Evolutionary conservation across 2,888 invertebrate genomes (phyloP).

Genomic region (Pachymerium ferrugineum): DNA sequence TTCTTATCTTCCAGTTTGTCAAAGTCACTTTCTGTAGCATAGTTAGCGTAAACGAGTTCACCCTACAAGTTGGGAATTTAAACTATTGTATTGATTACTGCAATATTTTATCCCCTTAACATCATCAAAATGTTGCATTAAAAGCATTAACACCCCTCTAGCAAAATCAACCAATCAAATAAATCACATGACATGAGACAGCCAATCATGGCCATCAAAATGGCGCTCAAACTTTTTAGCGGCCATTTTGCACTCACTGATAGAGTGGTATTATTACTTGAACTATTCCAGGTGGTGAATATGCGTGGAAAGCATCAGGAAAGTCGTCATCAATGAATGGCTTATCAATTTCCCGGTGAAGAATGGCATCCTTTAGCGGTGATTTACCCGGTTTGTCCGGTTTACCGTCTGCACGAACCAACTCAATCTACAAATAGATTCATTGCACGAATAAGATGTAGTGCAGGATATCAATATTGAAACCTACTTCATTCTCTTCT

Average conservation of each 20-base stretch:
- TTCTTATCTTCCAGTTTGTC: conserved; percentile 41
- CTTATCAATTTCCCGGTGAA: neutral
- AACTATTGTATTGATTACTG: neutral
- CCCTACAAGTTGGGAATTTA: conserved; percentile 37
- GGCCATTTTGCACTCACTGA: too few relatives aligned
- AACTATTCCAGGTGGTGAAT: neutral
- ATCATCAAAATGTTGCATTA: too few relatives aligned
- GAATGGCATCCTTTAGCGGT: neutral
- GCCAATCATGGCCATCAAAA: too few relatives aligned
- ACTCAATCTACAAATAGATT: neutral
- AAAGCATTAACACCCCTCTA: too few relatives aligned
- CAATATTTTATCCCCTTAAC: too few relatives aligned
- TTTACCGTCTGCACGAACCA: neutral
- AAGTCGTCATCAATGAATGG: neutral
- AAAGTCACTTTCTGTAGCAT: conserved; percentile 49
- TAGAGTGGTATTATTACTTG: neutral
- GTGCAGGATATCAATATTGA: neutral
- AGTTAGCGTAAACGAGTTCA: conserved; percentile 48
- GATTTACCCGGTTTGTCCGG: too few relatives aligned
- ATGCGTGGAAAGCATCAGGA: neutral
- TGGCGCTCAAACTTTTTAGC: neutral
- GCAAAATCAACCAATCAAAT: too few relatives aligned
- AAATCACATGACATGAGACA: too few relatives aligned
- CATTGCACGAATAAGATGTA: neutral
- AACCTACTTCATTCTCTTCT: neutral